phyloP scores from a whole-genome alignment of 2,797 vertebrate genomes.

The Spizella passerina region DNA sequence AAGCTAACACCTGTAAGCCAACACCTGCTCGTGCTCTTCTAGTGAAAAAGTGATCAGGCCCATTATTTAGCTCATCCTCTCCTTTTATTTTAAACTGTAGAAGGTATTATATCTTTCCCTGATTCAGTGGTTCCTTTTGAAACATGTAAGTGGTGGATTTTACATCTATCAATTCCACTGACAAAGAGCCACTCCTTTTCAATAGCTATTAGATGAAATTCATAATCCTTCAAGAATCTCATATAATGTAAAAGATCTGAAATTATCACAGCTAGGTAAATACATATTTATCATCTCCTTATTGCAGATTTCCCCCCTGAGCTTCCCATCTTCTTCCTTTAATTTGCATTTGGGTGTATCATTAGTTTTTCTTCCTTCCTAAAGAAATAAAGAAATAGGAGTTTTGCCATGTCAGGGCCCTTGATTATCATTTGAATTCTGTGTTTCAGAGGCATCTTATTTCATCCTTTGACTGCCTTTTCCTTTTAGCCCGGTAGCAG shows the following conservation, averaged over 20 bases:
- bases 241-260: neutral
- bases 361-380: constrained; percentile 28
- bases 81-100: neutral
- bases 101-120: neutral
- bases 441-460: neutral
- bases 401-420: constrained; percentile 2
- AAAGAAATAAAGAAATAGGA: neutral
- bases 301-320: neutral
- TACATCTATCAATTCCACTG: neutral
- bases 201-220: neutral
- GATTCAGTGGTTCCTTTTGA: neutral
- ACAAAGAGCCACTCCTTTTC: neutral
- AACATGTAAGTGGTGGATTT: neutral
- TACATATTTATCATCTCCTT: constrained; percentile 4
- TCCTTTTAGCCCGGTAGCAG: neutral
- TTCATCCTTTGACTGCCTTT: neutral
- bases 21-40: neutral
- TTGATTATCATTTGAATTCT: neutral
- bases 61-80: neutral
- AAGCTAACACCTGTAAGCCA: neutral
- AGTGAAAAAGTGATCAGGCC: neutral
- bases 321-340: neutral
- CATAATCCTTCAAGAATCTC: neutral
- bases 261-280: neutral
- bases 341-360: neutral